Evolutionary conservation across 2,797 vertebrate genomes (phyloP).

Genomic region (Eleutherodactylus coqui): DNA sequence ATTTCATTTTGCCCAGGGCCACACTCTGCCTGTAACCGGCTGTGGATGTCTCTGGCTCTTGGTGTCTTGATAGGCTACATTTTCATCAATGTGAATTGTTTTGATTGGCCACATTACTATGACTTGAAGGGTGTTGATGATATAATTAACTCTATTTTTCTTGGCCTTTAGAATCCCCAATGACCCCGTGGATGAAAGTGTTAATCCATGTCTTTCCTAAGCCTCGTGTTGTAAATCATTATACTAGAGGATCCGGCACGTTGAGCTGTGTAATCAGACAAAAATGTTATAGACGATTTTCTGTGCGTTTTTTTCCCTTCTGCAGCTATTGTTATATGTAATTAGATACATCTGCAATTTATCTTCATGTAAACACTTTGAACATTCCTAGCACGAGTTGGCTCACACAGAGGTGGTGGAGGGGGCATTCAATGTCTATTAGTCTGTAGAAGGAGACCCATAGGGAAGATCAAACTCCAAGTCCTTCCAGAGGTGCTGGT

Average conservation of each 20-base stretch:
- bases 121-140: background rate
- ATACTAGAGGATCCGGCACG: conserved; percentile 17
- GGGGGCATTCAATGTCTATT: conserved; percentile 12
- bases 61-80: background rate
- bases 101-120: no score
- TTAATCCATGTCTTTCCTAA: background rate
- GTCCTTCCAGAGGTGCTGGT: background rate
- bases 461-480: background rate
- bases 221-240: conserved; percentile 32
- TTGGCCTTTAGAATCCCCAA: background rate
- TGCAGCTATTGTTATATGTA: conserved; percentile 59
- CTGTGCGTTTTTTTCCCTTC: conserved; percentile 13
- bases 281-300: conserved; percentile 45
- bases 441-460: background rate
- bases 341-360: conserved; percentile 60
- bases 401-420: background rate
- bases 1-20: no score
- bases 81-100: background rate
- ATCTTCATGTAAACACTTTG: conserved; percentile 38
- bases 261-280: conserved; percentile 53
- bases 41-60: no score
- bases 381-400: conserved; percentile 34
- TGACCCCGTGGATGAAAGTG: background rate
- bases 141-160: background rate
- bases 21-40: no score